A percentile compares a stretch with the other conserved stretches of the same genome.
These are phyloP conservation scores for Scaptomyza pallida DNA, from an alignment of 1,140 invertebrate genomes.

Conservation along the genomic window DNA sequence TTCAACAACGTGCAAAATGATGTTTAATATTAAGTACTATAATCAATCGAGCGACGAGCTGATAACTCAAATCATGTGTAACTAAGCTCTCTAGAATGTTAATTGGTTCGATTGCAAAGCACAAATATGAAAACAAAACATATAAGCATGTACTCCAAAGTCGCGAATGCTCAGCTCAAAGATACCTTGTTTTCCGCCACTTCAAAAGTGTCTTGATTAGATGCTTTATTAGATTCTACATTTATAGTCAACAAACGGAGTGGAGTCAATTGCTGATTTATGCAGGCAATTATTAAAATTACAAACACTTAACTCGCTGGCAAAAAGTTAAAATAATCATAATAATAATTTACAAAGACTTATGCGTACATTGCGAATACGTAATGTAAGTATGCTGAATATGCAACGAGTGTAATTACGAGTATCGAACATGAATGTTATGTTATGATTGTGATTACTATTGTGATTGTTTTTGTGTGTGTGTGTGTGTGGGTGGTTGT, in stretches of 20 bases:
- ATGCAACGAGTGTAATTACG: conserved; percentile 24
- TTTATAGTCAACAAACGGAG: conserved; percentile 7
- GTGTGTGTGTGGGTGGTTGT: too few species aligned
- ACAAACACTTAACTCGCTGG: conserved; percentile 9
- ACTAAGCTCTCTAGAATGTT: conserved; percentile 61
- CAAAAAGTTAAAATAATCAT: conserved; percentile 20
- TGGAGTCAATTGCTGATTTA: conserved; percentile 9
- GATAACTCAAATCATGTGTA: conserved; percentile 65
- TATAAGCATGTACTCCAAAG: background rate
- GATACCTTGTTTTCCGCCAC: background rate
- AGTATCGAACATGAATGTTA: conserved; percentile 7
- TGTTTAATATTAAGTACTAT: conserved; percentile 39
- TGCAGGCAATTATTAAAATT: conserved; percentile 11
- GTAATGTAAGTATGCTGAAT: conserved; percentile 11
- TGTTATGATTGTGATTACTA: conserved; percentile 10
- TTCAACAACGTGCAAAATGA: conserved; percentile 37
- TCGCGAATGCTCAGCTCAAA: background rate
- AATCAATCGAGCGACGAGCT: conserved; percentile 54
- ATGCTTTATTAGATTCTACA: conserved; percentile 1
- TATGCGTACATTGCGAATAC: conserved; percentile 22
- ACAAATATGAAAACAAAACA: conserved; percentile 1
- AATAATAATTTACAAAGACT: conserved; percentile 24
- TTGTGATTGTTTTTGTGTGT: too few species aligned
- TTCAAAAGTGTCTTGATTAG: background rate
- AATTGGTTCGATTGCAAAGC: conserved; percentile 51